phyloP scores from a whole-genome alignment of 1,140 invertebrate species.

The Penaeus vannamei region DNA sequence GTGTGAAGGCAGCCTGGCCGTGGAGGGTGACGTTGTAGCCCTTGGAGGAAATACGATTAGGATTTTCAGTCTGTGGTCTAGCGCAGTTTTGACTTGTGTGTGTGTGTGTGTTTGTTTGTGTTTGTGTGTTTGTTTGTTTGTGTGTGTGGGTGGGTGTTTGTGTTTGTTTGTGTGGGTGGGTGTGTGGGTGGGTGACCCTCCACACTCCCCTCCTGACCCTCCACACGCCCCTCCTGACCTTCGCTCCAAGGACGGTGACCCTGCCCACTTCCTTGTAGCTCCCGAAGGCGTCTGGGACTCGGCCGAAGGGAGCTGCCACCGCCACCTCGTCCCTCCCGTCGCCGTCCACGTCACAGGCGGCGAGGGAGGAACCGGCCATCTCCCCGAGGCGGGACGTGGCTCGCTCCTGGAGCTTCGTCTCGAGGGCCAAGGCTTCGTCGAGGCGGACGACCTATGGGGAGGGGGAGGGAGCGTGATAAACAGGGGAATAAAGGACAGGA shows the following conservation, averaged over 20 bases:
- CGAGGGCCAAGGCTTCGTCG: too few species aligned
- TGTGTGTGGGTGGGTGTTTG: too few species aligned
- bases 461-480: too few species aligned
- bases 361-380: background rate
- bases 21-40: background rate
- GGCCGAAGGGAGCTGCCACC: slow-evolving; percentile 26
- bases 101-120: too few species aligned
- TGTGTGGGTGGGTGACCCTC: too few species aligned
- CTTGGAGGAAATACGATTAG: background rate
- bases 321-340: slow-evolving; percentile 25
- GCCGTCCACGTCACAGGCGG: slow-evolving; percentile 2
- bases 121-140: too few species aligned
- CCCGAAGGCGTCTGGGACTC: background rate
- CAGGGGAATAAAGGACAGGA: too few species aligned
- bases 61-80: background rate
- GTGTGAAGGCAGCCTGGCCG: background rate
- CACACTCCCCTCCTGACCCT: too few species aligned
- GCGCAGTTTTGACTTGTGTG: too few species aligned
- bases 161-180: too few species aligned
- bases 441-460: too few species aligned
- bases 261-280: background rate
- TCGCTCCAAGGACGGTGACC: background rate
- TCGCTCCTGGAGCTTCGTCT: too few species aligned
- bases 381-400: background rate
- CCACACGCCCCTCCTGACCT: background rate